Evolutionary conservation across 2,888 invertebrate species (phyloP).

Genomic region (Ormyrus pomaceus): DNA sequence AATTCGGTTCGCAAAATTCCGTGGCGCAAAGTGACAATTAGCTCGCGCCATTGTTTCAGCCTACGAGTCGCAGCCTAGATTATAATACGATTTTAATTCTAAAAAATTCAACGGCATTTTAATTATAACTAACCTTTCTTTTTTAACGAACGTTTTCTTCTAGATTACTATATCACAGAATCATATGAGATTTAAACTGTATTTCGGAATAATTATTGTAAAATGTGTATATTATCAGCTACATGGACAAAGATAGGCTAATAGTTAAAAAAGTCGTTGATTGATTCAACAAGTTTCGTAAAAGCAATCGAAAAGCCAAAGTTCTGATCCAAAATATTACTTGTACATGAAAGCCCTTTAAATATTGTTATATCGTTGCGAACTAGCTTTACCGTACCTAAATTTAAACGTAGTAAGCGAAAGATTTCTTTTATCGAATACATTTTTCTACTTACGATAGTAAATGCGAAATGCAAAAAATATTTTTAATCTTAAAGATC

Average conservation of each 20-base stretch:
- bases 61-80: constrained; percentile 5
- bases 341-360: constrained; percentile 42
- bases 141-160: constrained; percentile 27
- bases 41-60: not conserved
- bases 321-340: constrained; percentile 45
- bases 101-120: constrained; percentile 34
- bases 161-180: constrained; percentile 55
- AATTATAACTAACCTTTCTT: constrained; percentile 1
- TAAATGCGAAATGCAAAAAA: constrained; percentile 45
- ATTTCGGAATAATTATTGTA: constrained; percentile 23
- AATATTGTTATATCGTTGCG: constrained; percentile 39
- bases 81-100: constrained; percentile 27
- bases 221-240: constrained; percentile 8
- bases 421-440: constrained; percentile 14
- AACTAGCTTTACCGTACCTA: constrained; percentile 23
- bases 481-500: constrained; percentile 15
- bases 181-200: constrained; percentile 43
- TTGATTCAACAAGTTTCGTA: constrained; percentile 39
- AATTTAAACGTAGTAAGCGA: constrained; percentile 32
- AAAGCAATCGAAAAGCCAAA: constrained; percentile 52
- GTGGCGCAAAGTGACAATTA: constrained; percentile 14
- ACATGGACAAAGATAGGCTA: constrained; percentile 26
- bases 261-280: constrained; percentile 31
- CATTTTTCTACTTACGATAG: constrained; percentile 14
- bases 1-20: constrained; percentile 46